A percentile compares a stretch with the other conserved stretches of the same genome.
Evolutionary conservation across 2,797 vertebrate genomes (phyloP).

Genomic region (Hippocampus kuda): DNA sequence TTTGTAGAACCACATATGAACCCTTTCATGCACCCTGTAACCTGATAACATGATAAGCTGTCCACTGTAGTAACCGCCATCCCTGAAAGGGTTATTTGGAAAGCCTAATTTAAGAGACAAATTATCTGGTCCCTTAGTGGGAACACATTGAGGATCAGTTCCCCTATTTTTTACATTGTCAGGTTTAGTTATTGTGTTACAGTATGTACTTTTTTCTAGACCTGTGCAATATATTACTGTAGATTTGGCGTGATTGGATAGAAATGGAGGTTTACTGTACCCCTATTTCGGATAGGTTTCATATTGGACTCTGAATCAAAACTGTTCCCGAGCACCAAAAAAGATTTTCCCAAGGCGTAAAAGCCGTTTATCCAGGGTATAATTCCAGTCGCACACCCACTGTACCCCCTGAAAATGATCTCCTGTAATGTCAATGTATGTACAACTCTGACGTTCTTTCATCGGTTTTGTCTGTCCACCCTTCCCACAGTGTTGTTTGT

Average conservation of each 20-base stretch:
- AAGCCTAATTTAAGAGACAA: too few relatives aligned
- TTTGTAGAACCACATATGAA: too few relatives aligned
- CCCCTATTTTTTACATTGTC: not conserved
- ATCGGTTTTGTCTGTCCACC: conserved; percentile 25
- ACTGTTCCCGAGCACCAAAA: not conserved
- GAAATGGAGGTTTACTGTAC: not conserved
- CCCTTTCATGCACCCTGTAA: too few relatives aligned
- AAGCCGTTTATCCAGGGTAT: not conserved
- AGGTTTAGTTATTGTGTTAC: not conserved
- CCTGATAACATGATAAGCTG: too few relatives aligned
- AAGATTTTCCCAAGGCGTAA: not conserved
- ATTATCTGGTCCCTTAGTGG: too few relatives aligned
- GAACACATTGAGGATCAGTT: not conserved
- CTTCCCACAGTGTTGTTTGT: conserved; percentile 94
- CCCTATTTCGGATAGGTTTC: not conserved
- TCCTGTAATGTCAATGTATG: conserved; percentile 12
- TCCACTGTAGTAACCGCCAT: too few relatives aligned
- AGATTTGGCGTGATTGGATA: not conserved
- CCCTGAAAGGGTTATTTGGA: too few relatives aligned
- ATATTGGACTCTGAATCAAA: not conserved
- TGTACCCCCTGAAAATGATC: not conserved
- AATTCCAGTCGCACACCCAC: not conserved
- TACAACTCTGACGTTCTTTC: conserved; percentile 48
- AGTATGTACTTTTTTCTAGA: too few relatives aligned
- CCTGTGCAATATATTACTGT: not conserved